Evolutionary conservation across 2,797 vertebrate species (phyloP), one percentile per base, ranked within the genome.

Genomic region (Sebastes goodei): DNA sequence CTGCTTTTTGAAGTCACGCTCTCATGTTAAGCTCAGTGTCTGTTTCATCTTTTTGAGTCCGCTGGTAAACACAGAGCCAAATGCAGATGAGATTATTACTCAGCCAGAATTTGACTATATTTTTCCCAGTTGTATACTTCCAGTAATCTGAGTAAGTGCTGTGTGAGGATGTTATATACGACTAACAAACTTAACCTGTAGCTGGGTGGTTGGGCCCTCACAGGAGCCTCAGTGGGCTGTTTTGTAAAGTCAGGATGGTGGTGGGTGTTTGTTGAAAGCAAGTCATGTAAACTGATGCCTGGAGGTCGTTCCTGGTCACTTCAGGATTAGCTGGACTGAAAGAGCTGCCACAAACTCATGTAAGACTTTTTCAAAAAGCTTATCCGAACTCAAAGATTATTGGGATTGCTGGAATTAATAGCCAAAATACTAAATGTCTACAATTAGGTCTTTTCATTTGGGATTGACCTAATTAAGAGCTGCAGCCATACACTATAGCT

Each of bases 231-330:
- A 35, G 65, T 67, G 66, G 63, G n/a, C 64, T 82, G 74, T 84
- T 86, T 74, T 76, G 78, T 85, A 65, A 82, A 83, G 73, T 74
- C 73, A 76, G 65, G 73, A 81, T 83, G 20, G 63, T 75, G 74
- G 78, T 84, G 71, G 61, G 66, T 81, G 82, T 89, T 88, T 89
- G 78, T 86, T 89, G 87, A 90, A 78, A 82, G 66, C 46, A 65
- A 83, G 65, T 85, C 63, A 15, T 76, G 87, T 93, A 93, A 93
- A 86, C 77, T 69, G 85, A 89, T 81, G 81, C 86, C 77, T 85
- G 53, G 70, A 84, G 67, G 84, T 91, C 64, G 27, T 81, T 87
- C 67, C 69, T 81, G 88, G 88, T 83, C 76, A 56, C 79, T 76
- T 76, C 38, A 59, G 86, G 85, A 85, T 92, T 86, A 88, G 60